Evolutionary conservation across 1,140 invertebrate genomes (phyloP).

Genomic region (Heliconius eleuchia): DNA sequence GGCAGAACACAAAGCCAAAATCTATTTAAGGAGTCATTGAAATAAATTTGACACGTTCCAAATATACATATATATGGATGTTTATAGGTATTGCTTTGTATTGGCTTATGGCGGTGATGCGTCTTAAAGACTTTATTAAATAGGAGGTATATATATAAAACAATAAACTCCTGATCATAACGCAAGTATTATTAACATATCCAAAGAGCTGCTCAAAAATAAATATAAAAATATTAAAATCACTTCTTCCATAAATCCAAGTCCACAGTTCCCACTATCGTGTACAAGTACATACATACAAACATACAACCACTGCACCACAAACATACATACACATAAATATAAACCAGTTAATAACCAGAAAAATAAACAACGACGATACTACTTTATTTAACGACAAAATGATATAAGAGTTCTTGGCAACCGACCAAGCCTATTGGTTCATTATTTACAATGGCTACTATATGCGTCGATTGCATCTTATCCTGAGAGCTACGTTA

Average conservation of each 20-base stretch:
- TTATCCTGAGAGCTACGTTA: conserved; percentile 36
- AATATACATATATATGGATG: no score
- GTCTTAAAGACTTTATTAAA: no score
- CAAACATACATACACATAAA: neutral
- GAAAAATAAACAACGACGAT: neutral
- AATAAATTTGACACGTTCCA: no score
- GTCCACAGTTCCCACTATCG: neutral
- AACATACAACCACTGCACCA: neutral
- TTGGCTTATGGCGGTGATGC: no score
- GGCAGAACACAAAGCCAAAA: no score
- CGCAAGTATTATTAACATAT: neutral
- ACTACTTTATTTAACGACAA: conserved; percentile 12
- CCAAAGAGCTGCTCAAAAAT: neutral
- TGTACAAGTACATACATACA: neutral
- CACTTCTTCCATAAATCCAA: no score
- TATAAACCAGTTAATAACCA: neutral
- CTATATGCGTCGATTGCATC: conserved; percentile 42
- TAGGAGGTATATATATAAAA: neutral
- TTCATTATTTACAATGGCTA: conserved; percentile 40
- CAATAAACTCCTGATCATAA: neutral
- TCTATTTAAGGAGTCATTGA: no score
- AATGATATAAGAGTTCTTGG: conserved; percentile 2
- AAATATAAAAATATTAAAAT: no score
- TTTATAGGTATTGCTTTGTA: no score
- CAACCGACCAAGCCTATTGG: conserved; percentile 26